phyloP scores from a whole-genome alignment of 2,113 vertebrate species.

The Nothobranchius furzeri region DNA sequence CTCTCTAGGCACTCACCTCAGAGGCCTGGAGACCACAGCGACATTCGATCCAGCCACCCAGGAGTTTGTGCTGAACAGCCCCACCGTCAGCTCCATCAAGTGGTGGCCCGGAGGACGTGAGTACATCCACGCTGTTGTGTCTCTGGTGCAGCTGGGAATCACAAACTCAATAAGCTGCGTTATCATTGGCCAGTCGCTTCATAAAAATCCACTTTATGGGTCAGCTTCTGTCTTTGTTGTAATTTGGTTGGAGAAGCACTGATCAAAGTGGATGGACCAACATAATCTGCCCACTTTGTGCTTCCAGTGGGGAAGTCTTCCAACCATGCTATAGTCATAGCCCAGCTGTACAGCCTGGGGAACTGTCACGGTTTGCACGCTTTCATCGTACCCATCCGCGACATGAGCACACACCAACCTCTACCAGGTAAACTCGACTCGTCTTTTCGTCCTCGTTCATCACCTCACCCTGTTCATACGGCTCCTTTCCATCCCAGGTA shows the following conservation, averaged over 20 bases:
- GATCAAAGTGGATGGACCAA: too few relatives aligned
- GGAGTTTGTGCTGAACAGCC: slow-evolving; percentile 95
- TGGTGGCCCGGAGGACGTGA: slow-evolving; percentile 99
- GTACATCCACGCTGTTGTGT: slow-evolving; percentile 53
- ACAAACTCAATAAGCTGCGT: too few relatives aligned
- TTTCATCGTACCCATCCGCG: slow-evolving; percentile 91
- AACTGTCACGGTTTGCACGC: slow-evolving; percentile 90
- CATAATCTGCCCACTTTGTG: slow-evolving; percentile 7
- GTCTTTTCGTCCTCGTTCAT: neutral
- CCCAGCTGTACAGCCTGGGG: slow-evolving; percentile 92
- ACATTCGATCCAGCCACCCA: slow-evolving; percentile 92
- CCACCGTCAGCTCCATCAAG: slow-evolving; percentile 96
- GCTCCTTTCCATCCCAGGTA: slow-evolving; percentile 74
- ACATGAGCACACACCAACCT: slow-evolving; percentile 88
- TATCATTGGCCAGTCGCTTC: too few relatives aligned
- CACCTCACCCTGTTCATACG: too few relatives aligned
- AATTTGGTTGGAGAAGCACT: too few relatives aligned
- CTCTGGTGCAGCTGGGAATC: neutral
- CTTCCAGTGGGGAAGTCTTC: slow-evolving; percentile 94
- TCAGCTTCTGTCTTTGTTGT: too few relatives aligned
- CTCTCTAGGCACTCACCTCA: slow-evolving; percentile 88
- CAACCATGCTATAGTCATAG: slow-evolving; percentile 95
- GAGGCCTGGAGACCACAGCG: slow-evolving; percentile 94
- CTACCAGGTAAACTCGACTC: slow-evolving; percentile 85
- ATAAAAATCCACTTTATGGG: too few relatives aligned